Evolutionary conservation across 1,140 invertebrate species (phyloP).

Genomic region (Bombus confusus): DNA sequence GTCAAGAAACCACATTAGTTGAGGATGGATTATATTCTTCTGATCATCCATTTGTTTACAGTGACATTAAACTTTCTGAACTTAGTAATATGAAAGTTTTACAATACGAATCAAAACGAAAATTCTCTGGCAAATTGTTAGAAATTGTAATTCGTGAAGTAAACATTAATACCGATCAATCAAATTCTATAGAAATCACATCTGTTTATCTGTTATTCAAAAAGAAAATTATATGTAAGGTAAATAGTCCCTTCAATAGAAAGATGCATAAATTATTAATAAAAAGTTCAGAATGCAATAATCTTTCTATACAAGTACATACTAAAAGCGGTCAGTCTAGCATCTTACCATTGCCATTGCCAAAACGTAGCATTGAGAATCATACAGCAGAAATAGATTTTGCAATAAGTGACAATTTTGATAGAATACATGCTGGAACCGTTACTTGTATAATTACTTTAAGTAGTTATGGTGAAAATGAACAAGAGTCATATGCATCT

Average conservation of each 20-base stretch:
- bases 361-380: slow-evolving; percentile 70
- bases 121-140: slow-evolving; percentile 70
- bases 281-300: slow-evolving; percentile 66
- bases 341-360: slow-evolving; percentile 76
- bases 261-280: slow-evolving; percentile 78
- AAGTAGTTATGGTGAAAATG: slow-evolving; percentile 43
- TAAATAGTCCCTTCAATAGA: slow-evolving; percentile 74
- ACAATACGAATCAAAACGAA: slow-evolving; percentile 51
- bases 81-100: slow-evolving; percentile 57
- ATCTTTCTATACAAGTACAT: slow-evolving; percentile 72
- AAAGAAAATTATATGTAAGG: slow-evolving; percentile 72
- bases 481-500: slow-evolving; percentile 42
- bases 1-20: slow-evolving; percentile 27
- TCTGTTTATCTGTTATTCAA: slow-evolving; percentile 73
- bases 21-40: slow-evolving; percentile 76
- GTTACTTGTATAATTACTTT: slow-evolving; percentile 74
- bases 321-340: slow-evolving; percentile 62
- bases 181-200: slow-evolving; percentile 58
- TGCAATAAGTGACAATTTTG: slow-evolving; percentile 68
- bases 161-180: slow-evolving; percentile 55
- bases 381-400: slow-evolving; percentile 76
- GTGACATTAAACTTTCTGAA: slow-evolving; percentile 70
- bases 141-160: slow-evolving; percentile 77
- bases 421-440: slow-evolving; percentile 70
- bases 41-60: slow-evolving; percentile 70